phyloP scores from a whole-genome alignment of 1,140 invertebrate species.

The Saccostrea cuccullata region DNA sequence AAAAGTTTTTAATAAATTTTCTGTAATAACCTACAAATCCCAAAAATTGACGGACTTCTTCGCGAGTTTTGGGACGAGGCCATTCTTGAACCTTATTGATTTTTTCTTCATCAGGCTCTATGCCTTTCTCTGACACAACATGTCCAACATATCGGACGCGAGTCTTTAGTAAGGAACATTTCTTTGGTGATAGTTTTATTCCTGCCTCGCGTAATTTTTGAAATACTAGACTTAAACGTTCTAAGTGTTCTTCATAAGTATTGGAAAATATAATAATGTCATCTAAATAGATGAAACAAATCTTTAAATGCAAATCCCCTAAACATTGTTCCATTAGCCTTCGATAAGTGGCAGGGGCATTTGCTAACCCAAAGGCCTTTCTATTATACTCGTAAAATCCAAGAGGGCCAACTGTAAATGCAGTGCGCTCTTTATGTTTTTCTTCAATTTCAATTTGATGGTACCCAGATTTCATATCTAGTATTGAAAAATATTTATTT shows the following conservation, averaged over 20 bases:
- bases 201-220: conserved; percentile 39
- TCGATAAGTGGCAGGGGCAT: conserved; percentile 64
- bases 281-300: conserved; percentile 49
- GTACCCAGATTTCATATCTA: conserved; percentile 74
- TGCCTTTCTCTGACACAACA: conserved; percentile 61
- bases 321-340: conserved; percentile 62
- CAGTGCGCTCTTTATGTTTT: conserved; percentile 34
- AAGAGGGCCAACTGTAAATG: conserved; percentile 35
- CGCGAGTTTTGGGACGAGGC: conserved; percentile 64
- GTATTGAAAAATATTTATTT: conserved; percentile 74
- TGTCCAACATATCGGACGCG: conserved; percentile 66
- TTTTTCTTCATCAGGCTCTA: conserved; percentile 66
- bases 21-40: conserved; percentile 66
- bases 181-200: conserved; percentile 55
- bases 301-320: conserved; percentile 46
- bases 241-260: conserved; percentile 46
- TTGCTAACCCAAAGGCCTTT: conserved; percentile 38
- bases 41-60: conserved; percentile 68
- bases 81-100: conserved; percentile 62
- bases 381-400: background rate
- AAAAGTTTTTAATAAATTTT: conserved; percentile 65
- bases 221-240: conserved; percentile 49
- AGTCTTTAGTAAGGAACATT: conserved; percentile 74
- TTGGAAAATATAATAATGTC: conserved; percentile 56
- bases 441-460: conserved; percentile 40